A percentile compares a stretch with the other conserved stretches of the same genome.
Conservation (phyloP, 2,888 invertebrate genomes). For the Ophion ventricosus region DNA sequence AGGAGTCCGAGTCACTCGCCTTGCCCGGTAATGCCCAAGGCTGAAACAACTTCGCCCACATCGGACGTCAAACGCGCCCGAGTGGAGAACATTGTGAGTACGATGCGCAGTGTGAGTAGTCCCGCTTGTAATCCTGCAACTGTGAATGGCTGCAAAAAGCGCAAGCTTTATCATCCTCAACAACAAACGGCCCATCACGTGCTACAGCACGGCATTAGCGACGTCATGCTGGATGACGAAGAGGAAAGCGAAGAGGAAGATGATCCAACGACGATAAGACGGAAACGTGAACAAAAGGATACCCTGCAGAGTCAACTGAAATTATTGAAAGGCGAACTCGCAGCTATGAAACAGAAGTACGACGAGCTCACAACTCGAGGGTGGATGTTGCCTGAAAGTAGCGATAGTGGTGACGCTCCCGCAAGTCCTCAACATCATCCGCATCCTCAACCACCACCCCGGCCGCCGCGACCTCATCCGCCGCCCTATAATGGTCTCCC, state of each 20-base stretch:
- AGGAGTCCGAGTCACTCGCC: conserved; percentile 81
- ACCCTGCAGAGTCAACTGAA: conserved; percentile 93
- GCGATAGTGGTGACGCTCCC: conserved; percentile 85
- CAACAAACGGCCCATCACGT: conserved; percentile 90
- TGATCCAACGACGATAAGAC: conserved; percentile 90
- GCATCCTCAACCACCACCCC: conserved; percentile 83
- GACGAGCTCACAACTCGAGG: conserved; percentile 93
- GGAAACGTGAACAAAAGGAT: conserved; percentile 94
- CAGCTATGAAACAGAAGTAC: conserved; percentile 96
- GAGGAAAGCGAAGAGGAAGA: conserved; percentile 92
- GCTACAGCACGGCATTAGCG: conserved; percentile 85
- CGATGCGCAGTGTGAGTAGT: conserved; percentile 91
- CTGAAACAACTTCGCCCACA: conserved; percentile 84
- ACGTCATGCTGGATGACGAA: conserved; percentile 87
- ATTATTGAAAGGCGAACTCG: conserved; percentile 94
- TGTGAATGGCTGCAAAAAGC: conserved; percentile 97
- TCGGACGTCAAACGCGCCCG: conserved; percentile 95
- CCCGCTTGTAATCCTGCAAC: conserved; percentile 89
- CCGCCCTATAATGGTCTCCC: conserved; percentile 83
- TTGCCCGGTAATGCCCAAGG: conserved; percentile 80
- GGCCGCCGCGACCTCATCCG: conserved; percentile 83
- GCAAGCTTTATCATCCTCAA: conserved; percentile 97
- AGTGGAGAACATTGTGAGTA: conserved; percentile 97
- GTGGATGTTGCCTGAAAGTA: conserved; percentile 86
- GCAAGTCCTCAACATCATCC: conserved; percentile 83